Evolutionary conservation across 2,888 invertebrate genomes (phyloP), one percentile per base, ranked within the genome.

Genomic region (Liposcelis brunnea): DNA sequence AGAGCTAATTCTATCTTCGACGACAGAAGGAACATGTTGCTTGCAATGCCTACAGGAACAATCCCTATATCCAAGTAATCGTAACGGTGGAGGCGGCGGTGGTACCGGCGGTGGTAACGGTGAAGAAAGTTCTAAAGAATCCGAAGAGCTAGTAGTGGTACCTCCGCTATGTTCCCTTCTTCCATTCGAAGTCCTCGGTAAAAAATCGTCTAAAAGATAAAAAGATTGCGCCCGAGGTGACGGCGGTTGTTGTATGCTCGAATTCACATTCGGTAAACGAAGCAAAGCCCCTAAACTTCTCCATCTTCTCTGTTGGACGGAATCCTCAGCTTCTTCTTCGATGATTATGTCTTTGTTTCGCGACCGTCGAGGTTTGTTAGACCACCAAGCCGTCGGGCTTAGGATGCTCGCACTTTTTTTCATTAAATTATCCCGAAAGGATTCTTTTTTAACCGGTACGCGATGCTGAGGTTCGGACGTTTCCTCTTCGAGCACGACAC

Each of bases 131-230:
- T 62, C 62, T 26, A 61, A 55, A 42, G 63, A 62, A 45, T 61
- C 54, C 48, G 59, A 61, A 40, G 56, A 57, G 48, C 58, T 58
- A 21, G 55, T 50, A 42, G 54, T 49, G 42, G 49, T 45, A 45
- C 50, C 48, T 18, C 51, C 49, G 33, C 48, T 46, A 21, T 45
- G 46, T 16, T 45, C 42, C 12, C 44, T 33, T 38, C 48, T 46
- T 7, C 26, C 26, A 8, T 26, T 26, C 46, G 55, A 55, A 2
- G 59, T 59, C 46, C 64, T 67, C 12, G 61, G 58, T 37, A 67
- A 54, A 46, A 67, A 67, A 49, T 67, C 67, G 47, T 67, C 67
- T 16, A 67, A 55, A 10, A 67, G 59, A 54, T 67, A 67, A 50
- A 67, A 67, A 49, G 66, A 66, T 50, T 67, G 66, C 2, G 67